phyloP scores from a whole-genome alignment of 2,888 invertebrate species.

The Stictocephala bisonia region DNA sequence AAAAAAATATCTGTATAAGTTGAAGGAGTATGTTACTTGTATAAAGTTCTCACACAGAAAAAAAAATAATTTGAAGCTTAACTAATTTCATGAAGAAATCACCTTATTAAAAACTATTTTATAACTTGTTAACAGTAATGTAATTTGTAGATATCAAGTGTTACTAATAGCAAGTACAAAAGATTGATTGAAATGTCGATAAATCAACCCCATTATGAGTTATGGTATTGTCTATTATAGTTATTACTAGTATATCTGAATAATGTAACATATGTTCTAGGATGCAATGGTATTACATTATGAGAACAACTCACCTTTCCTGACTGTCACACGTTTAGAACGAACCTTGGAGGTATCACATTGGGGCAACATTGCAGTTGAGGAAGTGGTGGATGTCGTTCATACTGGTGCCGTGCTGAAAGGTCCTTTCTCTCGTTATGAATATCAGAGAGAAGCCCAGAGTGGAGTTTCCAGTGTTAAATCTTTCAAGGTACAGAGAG shows the following conservation, averaged over 20 bases:
- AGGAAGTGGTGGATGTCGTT: conserved; percentile 91
- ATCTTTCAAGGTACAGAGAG: conserved; percentile 83
- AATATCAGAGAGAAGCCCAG: conserved; percentile 93
- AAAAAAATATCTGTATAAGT: too few species aligned
- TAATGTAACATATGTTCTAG: conserved; percentile 56
- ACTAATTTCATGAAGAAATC: too few species aligned
- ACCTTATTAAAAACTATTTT: too few species aligned
- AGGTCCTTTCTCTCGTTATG: conserved; percentile 96
- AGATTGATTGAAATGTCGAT: too few species aligned
- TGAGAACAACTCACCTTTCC: conserved; percentile 96
- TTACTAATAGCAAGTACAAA: too few species aligned
- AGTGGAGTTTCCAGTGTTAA: conserved; percentile 91
- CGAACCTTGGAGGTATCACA: conserved; percentile 96
- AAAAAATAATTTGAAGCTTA: too few species aligned
- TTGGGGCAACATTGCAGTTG: conserved; percentile 99
- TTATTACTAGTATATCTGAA: background rate
- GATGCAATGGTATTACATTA: conserved; percentile 86
- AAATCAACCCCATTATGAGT: too few species aligned
- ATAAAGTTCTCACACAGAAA: too few species aligned
- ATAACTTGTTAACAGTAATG: too few species aligned
- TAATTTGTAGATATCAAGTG: too few species aligned
- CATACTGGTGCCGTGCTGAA: conserved; percentile 95
- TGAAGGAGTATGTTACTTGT: too few species aligned
- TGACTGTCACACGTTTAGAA: conserved; percentile 89
- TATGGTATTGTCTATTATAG: background rate